These are phyloP conservation scores for Neelides folsomi DNA, from an alignment of 2,888 invertebrate genomes.

Conservation along the genomic window DNA sequence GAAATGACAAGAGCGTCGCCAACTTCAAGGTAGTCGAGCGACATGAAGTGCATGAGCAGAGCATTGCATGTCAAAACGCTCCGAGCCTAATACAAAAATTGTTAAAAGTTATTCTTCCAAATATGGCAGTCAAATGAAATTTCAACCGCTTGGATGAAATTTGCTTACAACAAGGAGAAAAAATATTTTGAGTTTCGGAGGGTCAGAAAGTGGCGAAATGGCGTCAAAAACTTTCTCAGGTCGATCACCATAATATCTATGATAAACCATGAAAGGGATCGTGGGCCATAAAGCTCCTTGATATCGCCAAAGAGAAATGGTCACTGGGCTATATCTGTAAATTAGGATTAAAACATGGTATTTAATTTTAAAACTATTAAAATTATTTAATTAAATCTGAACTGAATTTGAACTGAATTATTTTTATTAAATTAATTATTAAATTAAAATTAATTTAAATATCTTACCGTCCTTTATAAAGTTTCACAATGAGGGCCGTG, in stretches of 20 bases:
- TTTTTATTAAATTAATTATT: too few species aligned
- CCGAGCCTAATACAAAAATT: conserved; percentile 1
- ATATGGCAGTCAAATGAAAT: too few species aligned
- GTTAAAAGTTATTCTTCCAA: not conserved
- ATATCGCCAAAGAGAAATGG: conserved; percentile 26
- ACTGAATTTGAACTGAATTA: too few species aligned
- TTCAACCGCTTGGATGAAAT: not conserved
- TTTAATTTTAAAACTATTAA: too few species aligned
- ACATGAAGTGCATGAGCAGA: conserved; percentile 15
- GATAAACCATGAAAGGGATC: conserved; percentile 13
- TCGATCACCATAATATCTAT: conserved; percentile 1
- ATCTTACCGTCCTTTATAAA: too few species aligned
- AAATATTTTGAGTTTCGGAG: conserved; percentile 9
- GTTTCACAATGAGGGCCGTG: conserved; percentile 25
- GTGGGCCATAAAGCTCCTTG: conserved; percentile 26
- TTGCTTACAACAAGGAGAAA: conserved; percentile 17
- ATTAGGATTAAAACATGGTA: conserved; percentile 3
- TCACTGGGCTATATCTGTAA: conserved; percentile 22
- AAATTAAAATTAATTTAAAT: too few species aligned
- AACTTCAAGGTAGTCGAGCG: conserved; percentile 12
- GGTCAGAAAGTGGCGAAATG: conserved; percentile 12
- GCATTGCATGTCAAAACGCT: conserved; percentile 10
- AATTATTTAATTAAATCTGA: too few species aligned
- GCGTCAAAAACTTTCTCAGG: conserved; percentile 8
- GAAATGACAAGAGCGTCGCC: conserved; percentile 21